phyloP scores from a whole-genome alignment of 2,888 invertebrate genomes.

The Heliconius aoede region DNA sequence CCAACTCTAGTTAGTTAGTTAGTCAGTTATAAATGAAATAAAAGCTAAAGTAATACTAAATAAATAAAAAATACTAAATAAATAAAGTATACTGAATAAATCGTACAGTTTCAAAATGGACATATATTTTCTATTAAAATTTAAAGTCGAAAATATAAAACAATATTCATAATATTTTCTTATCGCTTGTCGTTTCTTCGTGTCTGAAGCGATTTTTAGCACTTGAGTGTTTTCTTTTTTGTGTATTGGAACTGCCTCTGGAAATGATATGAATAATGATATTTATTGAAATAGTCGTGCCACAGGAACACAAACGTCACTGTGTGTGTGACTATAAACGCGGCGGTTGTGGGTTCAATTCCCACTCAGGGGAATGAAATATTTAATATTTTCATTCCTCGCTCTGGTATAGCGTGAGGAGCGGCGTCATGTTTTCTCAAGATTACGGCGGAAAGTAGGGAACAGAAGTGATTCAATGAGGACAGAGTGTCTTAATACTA shows the following conservation, averaged over 20 bases:
- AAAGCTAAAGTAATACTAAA: neutral
- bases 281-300: neutral
- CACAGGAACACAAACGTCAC: too few species aligned
- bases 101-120: neutral
- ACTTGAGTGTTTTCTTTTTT: neutral
- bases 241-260: neutral
- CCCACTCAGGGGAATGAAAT: neutral
- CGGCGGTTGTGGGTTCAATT: neutral
- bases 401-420: too few species aligned
- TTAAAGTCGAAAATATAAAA: constrained; percentile 2
- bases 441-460: too few species aligned
- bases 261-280: neutral
- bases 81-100: neutral
- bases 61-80: too few species aligned
- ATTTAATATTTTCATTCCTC: neutral
- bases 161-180: constrained; percentile 1
- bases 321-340: too few species aligned
- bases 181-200: neutral
- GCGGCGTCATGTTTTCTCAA: too few species aligned
- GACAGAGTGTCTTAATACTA: too few species aligned
- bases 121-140: neutral
- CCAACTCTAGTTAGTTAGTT: neutral
- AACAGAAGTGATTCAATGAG: too few species aligned
- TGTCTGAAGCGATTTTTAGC: neutral
- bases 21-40: neutral